Conservation (phyloP, 1,140 invertebrate species). For the Monochamus saltuarius region DNA sequence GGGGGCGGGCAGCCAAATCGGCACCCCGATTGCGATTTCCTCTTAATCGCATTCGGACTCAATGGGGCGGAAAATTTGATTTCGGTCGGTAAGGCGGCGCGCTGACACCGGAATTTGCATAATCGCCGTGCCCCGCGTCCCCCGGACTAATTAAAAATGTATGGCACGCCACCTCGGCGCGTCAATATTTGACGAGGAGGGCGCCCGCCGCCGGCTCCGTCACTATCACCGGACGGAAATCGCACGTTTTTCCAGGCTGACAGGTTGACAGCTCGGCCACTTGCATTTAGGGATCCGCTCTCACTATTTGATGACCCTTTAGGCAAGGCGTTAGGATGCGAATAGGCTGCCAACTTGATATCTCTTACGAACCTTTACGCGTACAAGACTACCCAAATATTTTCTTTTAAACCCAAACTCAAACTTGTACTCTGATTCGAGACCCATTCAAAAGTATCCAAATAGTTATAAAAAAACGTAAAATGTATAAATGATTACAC, state of each 20-base stretch:
- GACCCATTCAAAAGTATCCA: no score
- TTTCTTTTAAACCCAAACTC: no score
- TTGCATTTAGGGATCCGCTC: no score
- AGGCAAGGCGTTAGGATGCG: no score
- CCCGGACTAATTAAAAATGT: slow-evolving; percentile 45
- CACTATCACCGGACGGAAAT: slow-evolving; percentile 12
- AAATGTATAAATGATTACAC: no score
- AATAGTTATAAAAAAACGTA: no score
- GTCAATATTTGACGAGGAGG: slow-evolving; percentile 35
- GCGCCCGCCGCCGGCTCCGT: slow-evolving; percentile 3
- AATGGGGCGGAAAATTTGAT: slow-evolving; percentile 43
- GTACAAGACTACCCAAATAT: no score
- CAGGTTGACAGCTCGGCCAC: no score
- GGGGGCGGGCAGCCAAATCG: slow-evolving; percentile 5
- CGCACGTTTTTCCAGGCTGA: not conserved
- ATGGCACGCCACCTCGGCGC: slow-evolving; percentile 38
- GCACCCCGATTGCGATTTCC: slow-evolving; percentile 26
- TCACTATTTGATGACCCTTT: no score
- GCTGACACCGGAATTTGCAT: slow-evolving; percentile 41
- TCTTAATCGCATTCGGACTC: slow-evolving; percentile 43
- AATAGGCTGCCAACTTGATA: no score
- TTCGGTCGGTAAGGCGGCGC: not conserved
- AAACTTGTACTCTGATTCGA: no score
- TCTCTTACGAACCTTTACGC: no score
- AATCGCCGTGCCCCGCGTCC: slow-evolving; percentile 37